Conservation (phyloP, 92 coral and sea anemone species). For the Zoanthus sociatus region DNA sequence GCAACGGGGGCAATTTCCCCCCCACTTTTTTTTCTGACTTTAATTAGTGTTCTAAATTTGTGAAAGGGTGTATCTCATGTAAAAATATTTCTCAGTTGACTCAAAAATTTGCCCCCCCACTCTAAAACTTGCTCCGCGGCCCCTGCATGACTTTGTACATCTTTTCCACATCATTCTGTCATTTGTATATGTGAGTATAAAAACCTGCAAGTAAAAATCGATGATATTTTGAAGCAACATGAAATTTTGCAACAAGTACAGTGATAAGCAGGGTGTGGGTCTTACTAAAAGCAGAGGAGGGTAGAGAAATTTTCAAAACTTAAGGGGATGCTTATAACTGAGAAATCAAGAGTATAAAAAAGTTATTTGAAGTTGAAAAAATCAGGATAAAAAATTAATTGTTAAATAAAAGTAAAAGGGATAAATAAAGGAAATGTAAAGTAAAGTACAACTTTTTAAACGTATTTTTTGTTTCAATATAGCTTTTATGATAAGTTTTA, state of each 20-base stretch:
- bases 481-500: slow-evolving; percentile 13
- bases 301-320: neutral
- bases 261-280: neutral
- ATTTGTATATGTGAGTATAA: neutral
- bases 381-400: slow-evolving; percentile 11
- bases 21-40: too few relatives aligned
- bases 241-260: neutral
- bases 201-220: neutral
- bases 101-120: too few relatives aligned
- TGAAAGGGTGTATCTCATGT: too few relatives aligned
- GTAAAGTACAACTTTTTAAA: slow-evolving; percentile 8
- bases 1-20: too few relatives aligned
- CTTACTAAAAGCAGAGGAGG: neutral
- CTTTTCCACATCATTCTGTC: neutral
- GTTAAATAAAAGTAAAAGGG: slow-evolving; percentile 17
- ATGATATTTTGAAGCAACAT: neutral
- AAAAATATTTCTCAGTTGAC: too few relatives aligned
- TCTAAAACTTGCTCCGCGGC: too few relatives aligned
- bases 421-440: slow-evolving; percentile 9
- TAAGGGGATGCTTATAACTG: neutral
- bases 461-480: slow-evolving; percentile 5
- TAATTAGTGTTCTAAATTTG: too few relatives aligned
- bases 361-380: slow-evolving; percentile 10
- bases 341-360: slow-evolving; percentile 1
- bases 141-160: too few relatives aligned